A percentile compares a stretch with the other conserved stretches of the same genome.
Conservation (phyloP, 2,113 vertebrate genomes). For the Zootoca vivipara region DNA sequence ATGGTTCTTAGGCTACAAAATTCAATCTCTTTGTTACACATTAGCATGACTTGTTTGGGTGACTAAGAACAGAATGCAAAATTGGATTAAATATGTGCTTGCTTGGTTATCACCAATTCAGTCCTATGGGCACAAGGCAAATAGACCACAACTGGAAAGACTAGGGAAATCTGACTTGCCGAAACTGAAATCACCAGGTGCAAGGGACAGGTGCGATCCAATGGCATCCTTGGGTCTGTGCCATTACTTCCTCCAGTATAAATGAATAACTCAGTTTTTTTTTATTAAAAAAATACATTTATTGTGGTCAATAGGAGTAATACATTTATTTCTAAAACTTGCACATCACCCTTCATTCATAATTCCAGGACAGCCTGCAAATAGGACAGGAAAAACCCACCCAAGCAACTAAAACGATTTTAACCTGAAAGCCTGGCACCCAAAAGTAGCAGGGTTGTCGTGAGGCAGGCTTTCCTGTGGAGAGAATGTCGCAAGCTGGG, state of each 20-base stretch:
- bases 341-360: not conserved
- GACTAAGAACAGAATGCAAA: not conserved
- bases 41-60: not conserved
- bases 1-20: not conserved
- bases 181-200: not conserved
- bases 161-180: not conserved
- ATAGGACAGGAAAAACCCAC: not conserved
- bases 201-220: not conserved
- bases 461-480: not conserved
- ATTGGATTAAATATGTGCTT: not conserved
- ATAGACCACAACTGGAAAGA: not conserved
- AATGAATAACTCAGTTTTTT: not conserved
- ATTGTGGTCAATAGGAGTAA: conserved; percentile 11
- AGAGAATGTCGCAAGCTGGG: not conserved
- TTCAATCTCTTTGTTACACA: not conserved
- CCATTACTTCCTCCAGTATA: not conserved
- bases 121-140: not conserved
- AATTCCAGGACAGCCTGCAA: not conserved
- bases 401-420: not conserved
- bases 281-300: too few species aligned
- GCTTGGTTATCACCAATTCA: not conserved
- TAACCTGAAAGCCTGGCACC: not conserved
- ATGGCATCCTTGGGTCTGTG: not conserved
- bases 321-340: not conserved
- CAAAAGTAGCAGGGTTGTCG: not conserved